Evolutionary conservation across 2,113 vertebrate species (phyloP).

Genomic region (Colossoma macropomum): DNA sequence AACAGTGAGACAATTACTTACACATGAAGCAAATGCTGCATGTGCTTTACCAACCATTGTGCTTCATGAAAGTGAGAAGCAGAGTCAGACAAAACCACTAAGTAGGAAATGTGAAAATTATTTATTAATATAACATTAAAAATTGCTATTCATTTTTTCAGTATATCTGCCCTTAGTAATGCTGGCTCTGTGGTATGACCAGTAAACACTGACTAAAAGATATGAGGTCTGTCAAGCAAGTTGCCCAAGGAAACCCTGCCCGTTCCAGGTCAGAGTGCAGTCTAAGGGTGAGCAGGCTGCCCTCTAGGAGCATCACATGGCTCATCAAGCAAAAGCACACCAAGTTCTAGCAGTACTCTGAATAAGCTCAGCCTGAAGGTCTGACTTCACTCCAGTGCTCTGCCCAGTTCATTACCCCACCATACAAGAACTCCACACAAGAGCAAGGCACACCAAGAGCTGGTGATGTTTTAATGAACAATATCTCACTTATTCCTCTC

Average conservation of each 20-base stretch:
- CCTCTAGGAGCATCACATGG: conserved; percentile 2
- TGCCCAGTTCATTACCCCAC: conserved; percentile 20
- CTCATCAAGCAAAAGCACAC: conserved; percentile 3
- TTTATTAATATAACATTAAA: too few species aligned
- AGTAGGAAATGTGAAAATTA: not conserved
- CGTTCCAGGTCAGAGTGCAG: not conserved
- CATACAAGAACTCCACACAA: not conserved
- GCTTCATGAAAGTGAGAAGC: not conserved
- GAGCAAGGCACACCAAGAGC: not conserved
- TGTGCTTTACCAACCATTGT: not conserved
- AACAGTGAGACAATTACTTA: conserved; percentile 16
- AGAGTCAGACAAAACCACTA: not conserved
- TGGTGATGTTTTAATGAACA: conserved; percentile 20
- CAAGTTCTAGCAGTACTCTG: conserved; percentile 17
- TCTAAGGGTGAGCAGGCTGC: not conserved
- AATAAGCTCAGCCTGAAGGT: conserved; percentile 2
- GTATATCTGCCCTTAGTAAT: not conserved
- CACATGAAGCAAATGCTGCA: conserved; percentile 12
- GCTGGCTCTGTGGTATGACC: not conserved
- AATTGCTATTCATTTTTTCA: not conserved
- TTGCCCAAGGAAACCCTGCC: not conserved
- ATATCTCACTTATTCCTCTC: not conserved
- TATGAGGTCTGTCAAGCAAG: not conserved
- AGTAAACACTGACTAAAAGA: not conserved
- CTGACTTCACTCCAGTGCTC: not conserved